phyloP scores from a whole-genome alignment of 2,113 vertebrate species.

The Hucho hucho region DNA sequence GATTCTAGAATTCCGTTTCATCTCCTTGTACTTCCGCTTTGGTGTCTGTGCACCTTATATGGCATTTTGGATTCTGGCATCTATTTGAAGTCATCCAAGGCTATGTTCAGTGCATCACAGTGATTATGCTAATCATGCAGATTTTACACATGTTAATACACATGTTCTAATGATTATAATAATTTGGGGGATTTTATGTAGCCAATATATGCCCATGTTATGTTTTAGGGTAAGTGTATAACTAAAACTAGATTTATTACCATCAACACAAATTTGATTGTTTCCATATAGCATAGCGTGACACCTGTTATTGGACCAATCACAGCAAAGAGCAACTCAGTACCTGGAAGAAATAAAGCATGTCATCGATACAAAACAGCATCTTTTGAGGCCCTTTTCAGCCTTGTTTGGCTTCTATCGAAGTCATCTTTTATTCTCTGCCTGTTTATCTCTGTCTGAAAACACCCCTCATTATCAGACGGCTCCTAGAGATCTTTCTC shows the following conservation, averaged over 20 bases:
- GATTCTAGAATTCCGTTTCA: neutral
- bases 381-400: neutral
- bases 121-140: no score
- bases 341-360: neutral
- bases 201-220: no score
- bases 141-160: no score
- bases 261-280: no score
- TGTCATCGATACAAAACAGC: neutral
- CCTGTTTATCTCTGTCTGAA: slow-evolving; percentile 73
- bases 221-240: no score
- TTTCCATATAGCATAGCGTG: no score
- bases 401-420: neutral
- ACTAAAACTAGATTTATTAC: no score
- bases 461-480: slow-evolving; percentile 79
- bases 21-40: neutral
- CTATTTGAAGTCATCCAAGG: no score
- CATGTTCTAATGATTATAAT: no score
- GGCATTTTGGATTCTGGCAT: no score
- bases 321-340: neutral
- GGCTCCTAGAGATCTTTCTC: slow-evolving; percentile 77
- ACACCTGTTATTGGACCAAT: neutral
- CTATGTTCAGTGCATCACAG: no score
- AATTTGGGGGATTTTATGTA: no score
- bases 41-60: neutral
- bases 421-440: slow-evolving; percentile 5